These are phyloP conservation scores for Tringa solitaria DNA, from an alignment of 2,113 vertebrate genomes.

Conservation along the genomic window DNA sequence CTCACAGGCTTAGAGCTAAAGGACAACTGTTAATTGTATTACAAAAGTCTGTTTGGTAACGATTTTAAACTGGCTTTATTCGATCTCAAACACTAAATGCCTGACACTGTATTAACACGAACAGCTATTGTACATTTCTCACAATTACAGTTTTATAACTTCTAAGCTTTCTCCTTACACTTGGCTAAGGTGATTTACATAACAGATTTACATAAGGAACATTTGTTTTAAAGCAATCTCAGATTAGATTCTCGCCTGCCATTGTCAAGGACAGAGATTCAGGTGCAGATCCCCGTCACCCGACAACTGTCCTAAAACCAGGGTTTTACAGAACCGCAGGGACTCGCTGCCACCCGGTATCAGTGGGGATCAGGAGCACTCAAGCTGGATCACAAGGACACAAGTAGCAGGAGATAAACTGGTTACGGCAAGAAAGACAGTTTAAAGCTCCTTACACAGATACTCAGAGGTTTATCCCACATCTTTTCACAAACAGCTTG, in stretches of 20 bases:
- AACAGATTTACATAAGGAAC: background rate
- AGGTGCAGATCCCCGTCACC: background rate
- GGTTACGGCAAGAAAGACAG: background rate
- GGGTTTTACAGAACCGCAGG: background rate
- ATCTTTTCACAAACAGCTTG: background rate
- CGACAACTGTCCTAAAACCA: background rate
- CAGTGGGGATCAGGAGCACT: background rate
- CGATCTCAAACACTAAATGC: background rate
- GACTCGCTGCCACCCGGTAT: background rate
- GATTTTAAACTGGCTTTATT: background rate
- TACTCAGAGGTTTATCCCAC: background rate
- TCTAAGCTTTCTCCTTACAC: background rate
- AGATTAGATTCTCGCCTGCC: background rate
- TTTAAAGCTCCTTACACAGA: background rate
- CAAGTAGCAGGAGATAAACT: accelerated
- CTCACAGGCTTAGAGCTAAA: background rate
- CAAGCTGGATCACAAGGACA: background rate
- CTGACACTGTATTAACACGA: conserved; percentile 2
- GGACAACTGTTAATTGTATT: background rate
- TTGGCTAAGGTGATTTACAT: background rate
- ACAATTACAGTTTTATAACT: conserved; percentile 44
- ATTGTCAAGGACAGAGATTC: background rate
- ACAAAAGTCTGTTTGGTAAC: background rate
- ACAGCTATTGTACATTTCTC: background rate
- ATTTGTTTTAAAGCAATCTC: background rate